Percentiles rank a stretch among this genome's conserved stretches.
These are phyloP conservation scores for Papilio helenus DNA, from an alignment of 1,140 invertebrate genomes.

Conservation along the genomic window DNA sequence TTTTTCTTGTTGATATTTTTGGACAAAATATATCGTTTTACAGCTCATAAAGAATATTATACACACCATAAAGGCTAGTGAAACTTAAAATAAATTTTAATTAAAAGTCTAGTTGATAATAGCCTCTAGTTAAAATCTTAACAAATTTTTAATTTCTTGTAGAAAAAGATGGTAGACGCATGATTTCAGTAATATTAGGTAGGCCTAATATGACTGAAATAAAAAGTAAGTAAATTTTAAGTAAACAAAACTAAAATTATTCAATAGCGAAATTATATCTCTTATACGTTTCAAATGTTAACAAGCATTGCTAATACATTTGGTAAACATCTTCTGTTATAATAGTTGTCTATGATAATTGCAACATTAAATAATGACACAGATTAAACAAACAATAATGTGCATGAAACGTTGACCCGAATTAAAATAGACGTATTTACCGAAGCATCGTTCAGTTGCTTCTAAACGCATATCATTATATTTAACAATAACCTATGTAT, in stretches of 20 bases:
- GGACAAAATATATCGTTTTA: not conserved
- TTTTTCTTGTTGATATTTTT: not conserved
- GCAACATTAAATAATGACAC: slow-evolving; percentile 19
- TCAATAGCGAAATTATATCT: no score
- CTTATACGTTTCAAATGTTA: not conserved
- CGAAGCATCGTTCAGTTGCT: not conserved
- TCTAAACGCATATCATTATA: slow-evolving; percentile 26
- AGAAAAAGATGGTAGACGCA: not conserved
- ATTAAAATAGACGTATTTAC: slow-evolving; percentile 37
- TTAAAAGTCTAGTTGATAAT: no score
- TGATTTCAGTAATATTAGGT: no score
- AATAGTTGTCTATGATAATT: not conserved
- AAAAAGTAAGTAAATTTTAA: no score
- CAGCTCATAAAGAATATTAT: not conserved
- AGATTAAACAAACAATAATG: slow-evolving; percentile 29
- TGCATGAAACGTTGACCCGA: slow-evolving; percentile 31
- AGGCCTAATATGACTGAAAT: no score
- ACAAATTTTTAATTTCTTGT: not conserved
- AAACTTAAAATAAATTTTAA: no score
- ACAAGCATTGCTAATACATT: not conserved
- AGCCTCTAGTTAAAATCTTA: no score
- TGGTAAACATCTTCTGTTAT: not conserved
- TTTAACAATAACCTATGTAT: slow-evolving; percentile 29
- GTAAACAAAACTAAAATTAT: no score
- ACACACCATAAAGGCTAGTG: not conserved